phyloP scores from a whole-genome alignment of 2,888 invertebrate species.

The Aporophyla lueneburgensis region DNA sequence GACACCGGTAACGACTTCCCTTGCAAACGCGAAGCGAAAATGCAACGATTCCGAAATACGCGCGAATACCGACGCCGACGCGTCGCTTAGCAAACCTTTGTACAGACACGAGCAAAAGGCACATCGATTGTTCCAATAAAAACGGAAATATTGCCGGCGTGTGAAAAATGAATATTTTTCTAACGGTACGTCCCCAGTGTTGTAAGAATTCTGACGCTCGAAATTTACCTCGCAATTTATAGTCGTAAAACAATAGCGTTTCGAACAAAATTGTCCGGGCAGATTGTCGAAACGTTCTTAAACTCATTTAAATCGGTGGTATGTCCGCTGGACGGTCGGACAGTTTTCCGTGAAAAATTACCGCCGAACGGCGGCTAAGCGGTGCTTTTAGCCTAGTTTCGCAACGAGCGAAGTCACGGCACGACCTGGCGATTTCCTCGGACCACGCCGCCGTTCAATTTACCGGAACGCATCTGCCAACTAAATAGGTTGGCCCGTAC shows the following conservation, averaged over 20 bases:
- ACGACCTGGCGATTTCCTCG: slow-evolving; percentile 83
- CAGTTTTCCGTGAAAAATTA: slow-evolving; percentile 83
- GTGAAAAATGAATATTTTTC: slow-evolving; percentile 83
- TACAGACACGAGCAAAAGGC: slow-evolving; percentile 78
- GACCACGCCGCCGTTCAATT: slow-evolving; percentile 79
- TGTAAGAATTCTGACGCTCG: slow-evolving; percentile 70
- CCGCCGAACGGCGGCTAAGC: slow-evolving; percentile 75
- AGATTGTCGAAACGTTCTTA: slow-evolving; percentile 75
- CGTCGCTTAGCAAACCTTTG: slow-evolving; percentile 74
- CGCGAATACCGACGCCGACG: slow-evolving; percentile 73
- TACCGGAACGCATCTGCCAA: slow-evolving; percentile 80
- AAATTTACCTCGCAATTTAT: slow-evolving; percentile 70
- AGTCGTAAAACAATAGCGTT: slow-evolving; percentile 62
- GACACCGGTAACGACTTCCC: slow-evolving; percentile 84
- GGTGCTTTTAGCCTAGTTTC: slow-evolving; percentile 85
- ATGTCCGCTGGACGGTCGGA: slow-evolving; percentile 68
- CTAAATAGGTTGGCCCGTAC: slow-evolving; percentile 75
- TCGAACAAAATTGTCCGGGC: slow-evolving; percentile 58
- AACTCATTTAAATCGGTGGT: slow-evolving; percentile 77
- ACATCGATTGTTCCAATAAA: slow-evolving; percentile 83
- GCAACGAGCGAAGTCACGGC: slow-evolving; percentile 79
- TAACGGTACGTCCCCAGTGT: slow-evolving; percentile 66
- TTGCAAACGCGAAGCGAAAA: slow-evolving; percentile 78
- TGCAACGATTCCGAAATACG: slow-evolving; percentile 80
- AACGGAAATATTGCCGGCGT: slow-evolving; percentile 82